Conservation (phyloP, 1,140 invertebrate genomes). For the Pteromalus puparum region DNA sequence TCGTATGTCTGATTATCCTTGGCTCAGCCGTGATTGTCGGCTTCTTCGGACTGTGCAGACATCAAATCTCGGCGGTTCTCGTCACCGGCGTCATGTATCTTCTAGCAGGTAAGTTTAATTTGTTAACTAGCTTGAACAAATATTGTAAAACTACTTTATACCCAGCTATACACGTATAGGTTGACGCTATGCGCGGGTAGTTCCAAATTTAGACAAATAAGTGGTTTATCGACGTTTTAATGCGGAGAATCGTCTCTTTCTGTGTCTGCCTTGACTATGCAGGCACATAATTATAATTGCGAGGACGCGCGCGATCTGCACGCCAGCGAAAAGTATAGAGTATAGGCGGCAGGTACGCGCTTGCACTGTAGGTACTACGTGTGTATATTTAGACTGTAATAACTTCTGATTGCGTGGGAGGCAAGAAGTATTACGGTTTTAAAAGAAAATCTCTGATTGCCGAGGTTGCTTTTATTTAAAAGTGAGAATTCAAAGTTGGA, state of each 20-base stretch:
- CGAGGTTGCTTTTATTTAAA: too few species aligned
- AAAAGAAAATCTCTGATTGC: background rate
- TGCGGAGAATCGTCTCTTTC: background rate
- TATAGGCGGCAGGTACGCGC: background rate
- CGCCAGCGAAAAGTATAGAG: background rate
- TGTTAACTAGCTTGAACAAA: background rate
- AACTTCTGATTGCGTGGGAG: background rate
- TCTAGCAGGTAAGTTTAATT: constrained; percentile 82
- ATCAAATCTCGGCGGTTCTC: constrained; percentile 92
- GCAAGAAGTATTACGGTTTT: too few species aligned
- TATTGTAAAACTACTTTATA: too few species aligned
- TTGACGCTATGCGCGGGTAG: too few species aligned
- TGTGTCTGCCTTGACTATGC: background rate
- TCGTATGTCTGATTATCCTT: constrained; percentile 91
- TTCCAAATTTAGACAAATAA: constrained; percentile 7
- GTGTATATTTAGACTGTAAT: background rate
- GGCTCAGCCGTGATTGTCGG: constrained; percentile 89
- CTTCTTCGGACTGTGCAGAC: constrained; percentile 88
- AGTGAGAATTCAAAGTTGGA: too few species aligned
- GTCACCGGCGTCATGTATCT: constrained; percentile 95
- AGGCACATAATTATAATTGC: background rate
- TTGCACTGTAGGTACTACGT: background rate
- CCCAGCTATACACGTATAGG: too few species aligned
- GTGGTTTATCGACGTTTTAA: background rate
- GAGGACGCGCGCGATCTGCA: background rate